A percentile compares a stretch with the other conserved stretches of the same genome.
phyloP scores from a whole-genome alignment of 2,113 vertebrate species.

The Pholis gunnellus region DNA sequence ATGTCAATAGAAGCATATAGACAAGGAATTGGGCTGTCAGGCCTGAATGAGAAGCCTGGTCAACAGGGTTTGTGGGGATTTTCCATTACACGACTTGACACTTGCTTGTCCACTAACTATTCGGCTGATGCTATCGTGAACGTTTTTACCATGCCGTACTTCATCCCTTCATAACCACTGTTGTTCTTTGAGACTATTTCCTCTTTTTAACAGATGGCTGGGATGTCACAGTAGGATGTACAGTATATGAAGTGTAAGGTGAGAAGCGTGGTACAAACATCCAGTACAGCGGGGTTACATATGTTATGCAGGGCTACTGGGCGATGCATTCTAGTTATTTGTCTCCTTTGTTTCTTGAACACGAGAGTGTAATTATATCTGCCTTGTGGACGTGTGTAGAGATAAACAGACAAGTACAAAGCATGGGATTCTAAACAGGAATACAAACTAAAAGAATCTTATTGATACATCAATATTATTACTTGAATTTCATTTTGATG shows the following conservation, averaged over 20 bases:
- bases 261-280: slow-evolving; percentile 3
- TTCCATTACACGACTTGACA: slow-evolving; percentile 1
- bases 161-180: not conserved
- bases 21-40: not conserved
- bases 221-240: not conserved
- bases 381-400: not conserved
- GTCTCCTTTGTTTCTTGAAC: not conserved
- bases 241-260: slow-evolving; percentile 3
- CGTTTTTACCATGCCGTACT: not conserved
- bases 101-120: not conserved
- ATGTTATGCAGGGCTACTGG: not conserved
- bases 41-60: slow-evolving; percentile 19
- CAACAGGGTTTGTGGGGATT: slow-evolving; percentile 26
- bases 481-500: not conserved
- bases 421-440: not conserved
- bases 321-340: not conserved
- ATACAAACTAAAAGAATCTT: not conserved
- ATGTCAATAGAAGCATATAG: slow-evolving; percentile 36
- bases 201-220: not conserved
- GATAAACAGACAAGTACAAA: not conserved
- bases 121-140: not conserved
- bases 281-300: not conserved
- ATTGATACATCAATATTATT: not conserved
- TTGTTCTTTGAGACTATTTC: not conserved
- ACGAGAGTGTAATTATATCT: not conserved